A percentile compares a stretch with the other conserved stretches of the same genome.
Evolutionary conservation across 2,797 vertebrate species (phyloP).

Genomic region (Alca torda): DNA sequence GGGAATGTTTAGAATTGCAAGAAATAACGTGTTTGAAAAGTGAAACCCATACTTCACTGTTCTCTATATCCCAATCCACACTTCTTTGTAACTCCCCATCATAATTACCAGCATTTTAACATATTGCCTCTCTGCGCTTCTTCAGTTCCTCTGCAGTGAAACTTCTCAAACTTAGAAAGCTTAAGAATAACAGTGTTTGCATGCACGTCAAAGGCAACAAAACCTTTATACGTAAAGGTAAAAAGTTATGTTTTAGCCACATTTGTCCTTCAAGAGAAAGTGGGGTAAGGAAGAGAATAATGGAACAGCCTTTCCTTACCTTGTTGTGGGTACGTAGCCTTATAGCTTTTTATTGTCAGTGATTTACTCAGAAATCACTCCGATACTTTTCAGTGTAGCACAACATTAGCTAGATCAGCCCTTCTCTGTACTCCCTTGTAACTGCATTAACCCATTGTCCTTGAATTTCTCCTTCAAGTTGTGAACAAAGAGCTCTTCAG

Average conservation of each 20-base stretch:
- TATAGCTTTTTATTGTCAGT: background rate
- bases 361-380: constrained; percentile 32
- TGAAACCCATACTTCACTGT: background rate
- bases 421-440: constrained; percentile 12
- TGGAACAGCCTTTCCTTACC: background rate
- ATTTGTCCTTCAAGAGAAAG: background rate
- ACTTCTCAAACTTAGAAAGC: background rate
- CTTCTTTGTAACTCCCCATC: background rate
- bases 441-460: constrained; percentile 12
- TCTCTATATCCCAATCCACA: background rate
- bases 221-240: background rate
- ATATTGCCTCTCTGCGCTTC: background rate
- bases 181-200: background rate
- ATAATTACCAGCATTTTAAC: background rate
- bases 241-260: background rate
- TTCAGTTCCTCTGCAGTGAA: background rate
- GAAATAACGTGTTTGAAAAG: background rate
- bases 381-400: background rate
- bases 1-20: background rate
- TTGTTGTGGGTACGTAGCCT: background rate
- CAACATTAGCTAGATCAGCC: constrained; percentile 18
- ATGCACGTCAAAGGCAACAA: background rate
- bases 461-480: constrained; percentile 52
- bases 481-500: constrained; percentile 44
- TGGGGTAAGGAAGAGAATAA: background rate